These are phyloP conservation scores for Philopedon plagiatum DNA, from an alignment of 2,888 invertebrate genomes.

Conservation along the genomic window DNA sequence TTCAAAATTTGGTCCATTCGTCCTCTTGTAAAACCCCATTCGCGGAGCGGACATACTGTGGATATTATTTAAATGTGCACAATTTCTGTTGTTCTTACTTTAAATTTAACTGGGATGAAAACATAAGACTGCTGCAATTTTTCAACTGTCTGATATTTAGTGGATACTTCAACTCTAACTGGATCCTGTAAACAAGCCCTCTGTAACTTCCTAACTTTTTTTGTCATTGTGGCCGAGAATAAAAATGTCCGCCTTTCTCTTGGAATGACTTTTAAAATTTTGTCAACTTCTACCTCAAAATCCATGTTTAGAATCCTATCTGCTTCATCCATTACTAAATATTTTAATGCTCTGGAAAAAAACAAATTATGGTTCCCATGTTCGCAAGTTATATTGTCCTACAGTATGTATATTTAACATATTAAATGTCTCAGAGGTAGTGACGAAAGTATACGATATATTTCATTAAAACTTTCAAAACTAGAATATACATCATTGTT, in stretches of 20 bases:
- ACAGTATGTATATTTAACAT: too few relatives aligned
- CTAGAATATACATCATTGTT: slow-evolving; percentile 36
- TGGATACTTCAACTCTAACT: slow-evolving; percentile 95
- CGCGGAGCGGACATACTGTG: too few relatives aligned
- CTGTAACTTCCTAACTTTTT: slow-evolving; percentile 95
- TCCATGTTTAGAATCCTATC: slow-evolving; percentile 99
- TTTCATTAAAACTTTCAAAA: slow-evolving; percentile 40
- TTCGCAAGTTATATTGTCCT: too few relatives aligned
- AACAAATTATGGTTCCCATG: too few relatives aligned
- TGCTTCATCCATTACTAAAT: slow-evolving; percentile 97
- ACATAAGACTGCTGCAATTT: slow-evolving; percentile 95
- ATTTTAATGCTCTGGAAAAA: slow-evolving; percentile 62
- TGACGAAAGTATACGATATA: slow-evolving; percentile 44
- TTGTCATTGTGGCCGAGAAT: slow-evolving; percentile 99
- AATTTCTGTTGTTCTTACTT: slow-evolving; percentile 73
- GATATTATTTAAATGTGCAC: too few relatives aligned
- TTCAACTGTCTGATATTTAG: slow-evolving; percentile 98
- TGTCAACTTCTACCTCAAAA: slow-evolving; percentile 97
- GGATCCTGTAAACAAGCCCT: slow-evolving; percentile 95
- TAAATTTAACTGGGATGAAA: slow-evolving; percentile 96
- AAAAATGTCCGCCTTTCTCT: slow-evolving; percentile 92
- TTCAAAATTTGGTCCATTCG: too few relatives aligned
- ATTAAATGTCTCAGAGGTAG: slow-evolving; percentile 47
- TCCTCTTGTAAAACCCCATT: too few relatives aligned
- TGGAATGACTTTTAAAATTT: slow-evolving; percentile 93